These are phyloP conservation scores for Hemibagrus wyckioides DNA, from an alignment of 2,113 vertebrate species.

Conservation along the genomic window DNA sequence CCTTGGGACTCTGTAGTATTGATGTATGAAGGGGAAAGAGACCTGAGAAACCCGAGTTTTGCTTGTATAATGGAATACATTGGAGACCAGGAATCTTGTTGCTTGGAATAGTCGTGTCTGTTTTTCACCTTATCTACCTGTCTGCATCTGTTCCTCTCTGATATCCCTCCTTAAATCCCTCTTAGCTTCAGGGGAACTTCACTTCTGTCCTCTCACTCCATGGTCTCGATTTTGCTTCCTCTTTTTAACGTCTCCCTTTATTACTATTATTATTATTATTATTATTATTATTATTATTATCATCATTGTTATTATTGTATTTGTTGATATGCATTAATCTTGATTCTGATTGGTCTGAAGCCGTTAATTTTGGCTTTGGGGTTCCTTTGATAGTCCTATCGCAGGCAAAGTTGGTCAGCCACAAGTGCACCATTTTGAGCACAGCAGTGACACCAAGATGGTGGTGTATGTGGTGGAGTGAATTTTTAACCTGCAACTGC, in stretches of 20 bases:
- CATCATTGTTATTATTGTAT: not conserved
- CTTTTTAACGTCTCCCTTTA: no score
- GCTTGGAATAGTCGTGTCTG: not conserved
- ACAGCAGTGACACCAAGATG: not conserved
- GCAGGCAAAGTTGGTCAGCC: not conserved
- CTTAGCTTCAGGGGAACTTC: not conserved
- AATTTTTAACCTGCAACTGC: not conserved
- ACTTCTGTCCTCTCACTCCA: not conserved
- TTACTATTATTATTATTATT: no score
- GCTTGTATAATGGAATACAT: not conserved
- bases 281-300: no score
- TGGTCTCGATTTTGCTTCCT: not conserved
- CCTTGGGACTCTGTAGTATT: not conserved
- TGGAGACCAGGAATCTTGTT: not conserved
- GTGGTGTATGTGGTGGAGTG: not conserved
- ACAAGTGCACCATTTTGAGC: not conserved
- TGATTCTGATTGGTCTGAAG: not conserved
- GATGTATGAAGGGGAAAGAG: not conserved
- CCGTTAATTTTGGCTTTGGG: not conserved
- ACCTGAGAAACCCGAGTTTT: not conserved
- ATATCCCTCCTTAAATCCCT: not conserved
- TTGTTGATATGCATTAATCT: not conserved
- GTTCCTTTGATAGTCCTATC: not conserved
- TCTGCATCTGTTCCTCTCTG: not conserved
- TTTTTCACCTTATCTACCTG: not conserved